Evolutionary conservation across 2,888 invertebrate genomes (phyloP).

Genomic region (Leucophora obtusa): DNA sequence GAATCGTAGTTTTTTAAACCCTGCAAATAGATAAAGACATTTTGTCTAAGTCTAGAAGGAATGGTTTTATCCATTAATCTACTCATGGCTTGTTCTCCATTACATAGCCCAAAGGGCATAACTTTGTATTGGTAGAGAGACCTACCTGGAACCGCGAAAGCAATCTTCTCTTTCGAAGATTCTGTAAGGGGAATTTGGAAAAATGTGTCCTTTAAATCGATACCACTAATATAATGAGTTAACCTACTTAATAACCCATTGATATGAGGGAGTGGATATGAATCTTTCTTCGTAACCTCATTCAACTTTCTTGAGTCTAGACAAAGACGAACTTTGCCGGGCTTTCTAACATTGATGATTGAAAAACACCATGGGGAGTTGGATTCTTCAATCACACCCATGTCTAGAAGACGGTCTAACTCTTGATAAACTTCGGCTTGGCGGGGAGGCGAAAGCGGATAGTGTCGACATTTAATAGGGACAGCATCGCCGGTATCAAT

Average conservation of each 20-base stretch:
- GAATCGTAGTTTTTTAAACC: too few species aligned
- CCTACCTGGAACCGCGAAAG: conserved; percentile 66
- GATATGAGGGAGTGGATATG: too few species aligned
- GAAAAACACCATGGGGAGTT: conserved; percentile 31
- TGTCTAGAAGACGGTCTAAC: neutral
- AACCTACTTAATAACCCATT: conserved; percentile 14
- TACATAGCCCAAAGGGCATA: conserved; percentile 59
- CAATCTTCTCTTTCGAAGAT: conserved; percentile 58
- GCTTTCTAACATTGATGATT: conserved; percentile 8
- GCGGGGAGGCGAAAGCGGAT: conserved; percentile 19
- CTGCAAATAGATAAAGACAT: conserved; percentile 23
- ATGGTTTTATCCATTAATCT: conserved; percentile 40
- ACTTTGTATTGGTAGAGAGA: conserved; percentile 51
- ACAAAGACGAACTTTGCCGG: too few species aligned
- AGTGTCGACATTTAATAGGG: too few species aligned
- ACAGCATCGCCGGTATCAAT: conserved; percentile 18
- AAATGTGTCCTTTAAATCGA: conserved; percentile 22
- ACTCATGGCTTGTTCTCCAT: conserved; percentile 56
- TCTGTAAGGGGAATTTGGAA: conserved; percentile 6
- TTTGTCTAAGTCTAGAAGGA: conserved; percentile 5
- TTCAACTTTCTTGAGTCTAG: too few species aligned
- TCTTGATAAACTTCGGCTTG: conserved; percentile 28
- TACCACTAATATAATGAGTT: conserved; percentile 20
- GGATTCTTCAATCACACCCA: conserved; percentile 24
- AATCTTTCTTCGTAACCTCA: too few species aligned